These are phyloP conservation scores for Ceratosolen solmsi DNA, from an alignment of 1,140 invertebrate genomes.

Conservation along the genomic window DNA sequence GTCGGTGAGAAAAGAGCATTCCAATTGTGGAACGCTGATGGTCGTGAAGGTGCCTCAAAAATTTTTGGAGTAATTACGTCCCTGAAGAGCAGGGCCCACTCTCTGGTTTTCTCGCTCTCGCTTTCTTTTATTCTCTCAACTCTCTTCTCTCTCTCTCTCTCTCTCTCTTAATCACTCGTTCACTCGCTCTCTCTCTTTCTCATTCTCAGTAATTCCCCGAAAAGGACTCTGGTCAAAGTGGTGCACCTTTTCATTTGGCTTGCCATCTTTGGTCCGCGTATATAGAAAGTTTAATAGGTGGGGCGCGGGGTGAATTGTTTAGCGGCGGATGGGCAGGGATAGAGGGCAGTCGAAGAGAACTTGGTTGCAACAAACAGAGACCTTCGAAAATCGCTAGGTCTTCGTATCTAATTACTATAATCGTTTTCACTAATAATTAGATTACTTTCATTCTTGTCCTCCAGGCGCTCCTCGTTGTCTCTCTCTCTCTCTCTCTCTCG, in stretches of 20 bases:
- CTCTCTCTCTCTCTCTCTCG: conserved; percentile 33
- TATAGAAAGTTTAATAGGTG: conserved; percentile 23
- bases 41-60: conserved; percentile 34
- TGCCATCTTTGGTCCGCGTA: conserved; percentile 14
- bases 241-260: conserved; percentile 67
- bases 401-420: conserved; percentile 69
- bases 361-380: conserved; percentile 45
- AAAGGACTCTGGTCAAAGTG: conserved; percentile 49
- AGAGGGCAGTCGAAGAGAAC: conserved; percentile 1
- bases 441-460: conserved; percentile 65
- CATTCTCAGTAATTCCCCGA: conserved; percentile 41
- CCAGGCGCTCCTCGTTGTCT: conserved; percentile 34
- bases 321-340: conserved; percentile 14
- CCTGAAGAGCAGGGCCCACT: conserved; percentile 22
- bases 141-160: not conserved
- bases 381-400: conserved; percentile 36
- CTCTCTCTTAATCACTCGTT: not conserved
- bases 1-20: conserved; percentile 18
- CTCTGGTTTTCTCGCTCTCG: not conserved
- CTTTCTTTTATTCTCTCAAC: not conserved
- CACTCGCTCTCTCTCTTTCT: not conserved
- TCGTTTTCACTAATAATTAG: conserved; percentile 70
- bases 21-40: conserved; percentile 15
- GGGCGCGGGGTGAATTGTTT: not conserved
- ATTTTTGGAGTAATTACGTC: conserved; percentile 40